These are phyloP conservation scores for Ceryle rudis DNA, from an alignment of 2,797 vertebrate genomes.

Conservation along the genomic window DNA sequence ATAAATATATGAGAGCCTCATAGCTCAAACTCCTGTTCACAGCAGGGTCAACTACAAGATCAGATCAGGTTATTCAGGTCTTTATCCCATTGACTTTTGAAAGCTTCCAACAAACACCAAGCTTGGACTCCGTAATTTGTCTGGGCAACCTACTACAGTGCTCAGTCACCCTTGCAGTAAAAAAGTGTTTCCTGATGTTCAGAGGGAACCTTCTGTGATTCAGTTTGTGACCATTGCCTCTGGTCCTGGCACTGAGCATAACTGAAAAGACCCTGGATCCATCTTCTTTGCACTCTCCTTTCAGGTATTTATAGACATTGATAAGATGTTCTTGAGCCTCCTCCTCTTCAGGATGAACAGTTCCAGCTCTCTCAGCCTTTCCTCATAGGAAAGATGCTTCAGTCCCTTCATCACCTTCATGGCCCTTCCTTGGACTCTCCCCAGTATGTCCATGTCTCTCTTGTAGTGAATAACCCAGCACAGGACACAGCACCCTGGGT, in stretches of 20 bases:
- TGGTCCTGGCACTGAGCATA: not conserved
- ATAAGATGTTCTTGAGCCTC: not conserved
- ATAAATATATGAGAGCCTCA: not conserved
- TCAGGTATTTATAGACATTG: not conserved
- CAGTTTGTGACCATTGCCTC: not conserved
- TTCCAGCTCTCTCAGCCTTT: not conserved
- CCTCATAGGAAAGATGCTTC: not conserved
- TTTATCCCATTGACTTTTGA: not conserved
- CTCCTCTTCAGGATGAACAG: not conserved
- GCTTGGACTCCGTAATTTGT: not conserved
- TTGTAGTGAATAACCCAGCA: not conserved
- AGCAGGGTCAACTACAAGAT: not conserved
- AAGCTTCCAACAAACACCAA: not conserved
- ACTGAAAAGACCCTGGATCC: not conserved
- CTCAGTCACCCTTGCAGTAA: not conserved
- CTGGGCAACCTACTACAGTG: not conserved
- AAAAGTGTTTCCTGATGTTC: not conserved
- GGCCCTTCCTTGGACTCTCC: not conserved
- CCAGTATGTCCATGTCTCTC: not conserved
- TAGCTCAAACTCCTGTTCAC: not conserved
- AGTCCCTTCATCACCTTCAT: not conserved
- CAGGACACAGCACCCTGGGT: not conserved
- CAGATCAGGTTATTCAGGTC: not conserved
- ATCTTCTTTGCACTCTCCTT: not conserved
- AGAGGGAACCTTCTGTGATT: not conserved